A percentile compares a stretch with the other conserved stretches of the same genome.
Conservation (phyloP, 2,113 vertebrate genomes). For the Cyanoderma ruficeps region DNA sequence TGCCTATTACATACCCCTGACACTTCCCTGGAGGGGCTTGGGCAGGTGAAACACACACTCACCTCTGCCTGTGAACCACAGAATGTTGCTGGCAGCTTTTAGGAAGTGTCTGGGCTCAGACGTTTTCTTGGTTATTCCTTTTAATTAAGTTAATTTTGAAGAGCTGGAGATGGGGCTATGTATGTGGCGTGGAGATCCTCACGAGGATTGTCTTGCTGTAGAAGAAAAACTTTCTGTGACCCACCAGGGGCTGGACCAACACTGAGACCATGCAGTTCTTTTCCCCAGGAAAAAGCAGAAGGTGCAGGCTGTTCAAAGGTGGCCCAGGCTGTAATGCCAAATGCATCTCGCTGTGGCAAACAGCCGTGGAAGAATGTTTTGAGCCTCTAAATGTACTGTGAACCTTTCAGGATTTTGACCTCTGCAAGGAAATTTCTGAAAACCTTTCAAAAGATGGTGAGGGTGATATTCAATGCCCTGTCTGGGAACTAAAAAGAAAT, state of each 20-base stretch:
- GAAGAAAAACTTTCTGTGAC: background rate
- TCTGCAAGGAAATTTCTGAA: background rate
- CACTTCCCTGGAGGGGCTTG: background rate
- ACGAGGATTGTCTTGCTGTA: background rate
- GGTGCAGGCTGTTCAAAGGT: background rate
- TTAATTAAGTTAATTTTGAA: background rate
- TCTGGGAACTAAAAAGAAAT: background rate
- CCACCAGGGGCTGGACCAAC: background rate
- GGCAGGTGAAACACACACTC: fast-evolving
- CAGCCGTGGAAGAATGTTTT: background rate
- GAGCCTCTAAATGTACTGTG: background rate
- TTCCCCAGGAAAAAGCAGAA: background rate
- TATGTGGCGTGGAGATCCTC: fast-evolving
- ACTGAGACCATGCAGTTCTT: background rate
- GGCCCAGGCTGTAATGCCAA: background rate
- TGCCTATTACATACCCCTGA: fast-evolving
- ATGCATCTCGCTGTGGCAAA: background rate
- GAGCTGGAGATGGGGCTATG: background rate
- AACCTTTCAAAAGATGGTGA: background rate
- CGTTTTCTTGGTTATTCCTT: background rate
- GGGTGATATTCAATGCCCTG: background rate
- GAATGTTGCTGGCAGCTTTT: background rate
- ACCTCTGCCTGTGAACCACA: background rate
- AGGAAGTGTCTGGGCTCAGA: background rate
- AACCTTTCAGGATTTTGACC: background rate